Conservation (phyloP, 1,140 invertebrate genomes). For the Drosophila kanapiae region DNA sequence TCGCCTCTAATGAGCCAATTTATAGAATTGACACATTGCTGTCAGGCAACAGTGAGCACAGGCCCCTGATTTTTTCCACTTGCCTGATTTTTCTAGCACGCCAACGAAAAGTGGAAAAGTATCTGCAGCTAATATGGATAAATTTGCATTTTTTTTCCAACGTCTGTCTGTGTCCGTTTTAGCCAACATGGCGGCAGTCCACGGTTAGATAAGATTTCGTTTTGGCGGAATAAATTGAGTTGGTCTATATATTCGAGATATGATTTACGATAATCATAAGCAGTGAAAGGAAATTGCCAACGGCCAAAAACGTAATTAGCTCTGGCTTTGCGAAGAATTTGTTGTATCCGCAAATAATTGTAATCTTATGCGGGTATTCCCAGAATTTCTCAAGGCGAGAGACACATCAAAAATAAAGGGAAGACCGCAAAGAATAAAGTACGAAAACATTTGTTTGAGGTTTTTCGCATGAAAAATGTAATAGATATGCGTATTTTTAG, state of each 20-base stretch:
- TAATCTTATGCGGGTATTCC: conserved; percentile 14
- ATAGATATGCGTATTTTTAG: conserved; percentile 2
- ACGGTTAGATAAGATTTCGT: conserved; percentile 37
- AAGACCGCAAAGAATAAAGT: not conserved
- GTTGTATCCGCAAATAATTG: conserved; percentile 9
- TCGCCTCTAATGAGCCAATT: conserved; percentile 76
- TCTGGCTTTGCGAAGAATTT: conserved; percentile 8
- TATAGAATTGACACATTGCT: conserved; percentile 82
- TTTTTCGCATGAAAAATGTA: conserved; percentile 10
- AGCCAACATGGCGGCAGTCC: conserved; percentile 3
- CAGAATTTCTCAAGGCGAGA: conserved; percentile 12
- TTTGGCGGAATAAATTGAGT: conserved; percentile 38
- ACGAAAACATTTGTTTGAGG: conserved; percentile 1
- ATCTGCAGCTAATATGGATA: conserved; percentile 48
- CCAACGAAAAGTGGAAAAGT: conserved; percentile 56
- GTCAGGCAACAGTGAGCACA: conserved; percentile 73
- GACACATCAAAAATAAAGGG: not conserved
- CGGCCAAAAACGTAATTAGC: conserved; percentile 34
- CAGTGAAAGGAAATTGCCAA: conserved; percentile 43
- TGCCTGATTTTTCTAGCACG: conserved; percentile 73
- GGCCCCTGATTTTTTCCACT: conserved; percentile 57
- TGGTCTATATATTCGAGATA: conserved; percentile 31
- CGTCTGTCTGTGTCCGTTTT: not conserved
- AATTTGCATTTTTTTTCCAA: conserved; percentile 26
- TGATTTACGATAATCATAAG: conserved; percentile 36